Conservation (phyloP, 2,797 vertebrate genomes). For the Tauraco hartlaubi region DNA sequence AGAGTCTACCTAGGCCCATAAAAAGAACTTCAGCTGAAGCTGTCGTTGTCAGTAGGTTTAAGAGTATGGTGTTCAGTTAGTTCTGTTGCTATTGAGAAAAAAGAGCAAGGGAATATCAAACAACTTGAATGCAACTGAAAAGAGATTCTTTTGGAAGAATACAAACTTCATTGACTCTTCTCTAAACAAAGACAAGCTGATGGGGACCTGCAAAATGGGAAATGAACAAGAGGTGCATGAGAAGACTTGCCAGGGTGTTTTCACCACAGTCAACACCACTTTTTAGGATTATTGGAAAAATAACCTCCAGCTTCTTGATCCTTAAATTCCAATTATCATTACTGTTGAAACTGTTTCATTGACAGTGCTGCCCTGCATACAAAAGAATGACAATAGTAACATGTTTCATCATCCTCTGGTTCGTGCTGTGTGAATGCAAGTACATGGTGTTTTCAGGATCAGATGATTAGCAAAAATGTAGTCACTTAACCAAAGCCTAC, state of each 20-base stretch:
- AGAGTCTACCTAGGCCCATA: not conserved
- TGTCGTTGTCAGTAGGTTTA: not conserved
- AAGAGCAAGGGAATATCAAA: not conserved
- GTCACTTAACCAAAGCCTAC: not conserved
- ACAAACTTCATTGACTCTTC: not conserved
- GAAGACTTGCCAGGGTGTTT: not conserved
- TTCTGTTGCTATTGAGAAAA: not conserved
- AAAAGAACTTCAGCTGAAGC: not conserved
- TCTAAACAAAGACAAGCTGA: not conserved
- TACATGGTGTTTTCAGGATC: not conserved
- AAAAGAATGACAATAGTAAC: not conserved
- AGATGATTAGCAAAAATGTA: not conserved
- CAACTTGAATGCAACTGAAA: not conserved
- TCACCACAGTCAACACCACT: not conserved
- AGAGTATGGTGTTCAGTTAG: not conserved
- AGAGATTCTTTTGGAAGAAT: not conserved
- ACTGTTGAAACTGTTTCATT: not conserved
- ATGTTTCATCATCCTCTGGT: not conserved
- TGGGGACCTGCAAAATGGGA: not conserved
- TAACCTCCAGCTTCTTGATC: not conserved
- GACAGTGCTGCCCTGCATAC: not conserved
- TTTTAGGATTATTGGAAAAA: not conserved
- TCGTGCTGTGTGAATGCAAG: not conserved
- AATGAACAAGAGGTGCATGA: not conserved
- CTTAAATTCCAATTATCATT: not conserved